Evolutionary conservation across 2,888 invertebrate genomes (phyloP), one percentile per base, ranked within the genome.

Genomic region (Sclerodermus sp.): DNA sequence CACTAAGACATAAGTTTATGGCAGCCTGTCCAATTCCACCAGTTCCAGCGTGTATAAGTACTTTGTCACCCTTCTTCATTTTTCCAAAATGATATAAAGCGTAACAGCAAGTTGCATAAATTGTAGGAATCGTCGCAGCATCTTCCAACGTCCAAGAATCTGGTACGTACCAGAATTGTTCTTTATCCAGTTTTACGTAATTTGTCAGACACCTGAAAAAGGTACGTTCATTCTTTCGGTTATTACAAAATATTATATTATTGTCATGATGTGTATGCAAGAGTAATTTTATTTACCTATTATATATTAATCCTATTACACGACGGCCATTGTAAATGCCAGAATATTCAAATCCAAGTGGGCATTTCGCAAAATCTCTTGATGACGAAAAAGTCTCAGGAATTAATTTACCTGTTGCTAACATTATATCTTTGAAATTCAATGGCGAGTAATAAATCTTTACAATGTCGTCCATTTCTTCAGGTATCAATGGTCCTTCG

Each of bases 391-490:
- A 86, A 1, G 91, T 86, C 73, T 96, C 96, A 0, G 87, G 85
- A 3, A 91, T 87, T 9, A 96, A 83, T 68, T 93, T 92, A 1
- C 95, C 96, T 0, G 91, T 91, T 0, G 95, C 93, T 1, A 92
- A 82, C 96, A 97, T 96, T 1, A 97, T 83, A 76, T 97, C 96
- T 67, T 94, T 87, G 85, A 96, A 96, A 80, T 97, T 97, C 12
- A 97, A 77, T 0, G 94, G 85, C 0, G 92, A 80, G 71, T 89
- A 93, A 68, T 88, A 84, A 0, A 90, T 84, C 75, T 84, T 71
- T 1, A 83, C 80, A 9, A 83, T 51, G 14, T 71, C 55, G 9
- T 61, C 55, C 17, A 60, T 39, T 23, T 60, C 49, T 6, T 32
- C 47, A 1, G 57, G 42, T 44, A 17, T 84, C 66, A 72, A 54